Percentiles rank a stretch among this genome's conserved stretches.
Evolutionary conservation across 2,113 vertebrate genomes (phyloP).

Genomic region (Saccopteryx bilineata): DNA sequence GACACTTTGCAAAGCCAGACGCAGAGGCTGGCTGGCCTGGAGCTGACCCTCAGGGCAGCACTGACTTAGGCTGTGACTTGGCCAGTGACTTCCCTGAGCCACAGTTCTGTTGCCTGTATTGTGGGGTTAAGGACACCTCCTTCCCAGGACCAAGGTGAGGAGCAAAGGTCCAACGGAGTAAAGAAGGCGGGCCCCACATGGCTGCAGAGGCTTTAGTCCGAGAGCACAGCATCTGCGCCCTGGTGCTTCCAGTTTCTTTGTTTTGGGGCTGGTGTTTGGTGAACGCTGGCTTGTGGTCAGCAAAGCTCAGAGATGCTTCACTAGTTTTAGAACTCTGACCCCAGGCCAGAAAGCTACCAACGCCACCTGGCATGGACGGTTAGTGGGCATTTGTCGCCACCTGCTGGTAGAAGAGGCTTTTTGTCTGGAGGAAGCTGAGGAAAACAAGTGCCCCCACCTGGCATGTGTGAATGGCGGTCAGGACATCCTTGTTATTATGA

Average conservation of each 20-base stretch:
- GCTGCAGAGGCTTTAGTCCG: background rate
- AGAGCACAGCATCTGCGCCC: background rate
- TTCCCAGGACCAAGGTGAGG: background rate
- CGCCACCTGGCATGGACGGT: fast-evolving
- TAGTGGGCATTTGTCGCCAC: constrained; percentile 48
- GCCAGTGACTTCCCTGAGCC: background rate
- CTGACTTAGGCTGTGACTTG: fast-evolving
- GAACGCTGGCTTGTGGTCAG: fast-evolving
- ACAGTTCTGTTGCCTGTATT: fast-evolving
- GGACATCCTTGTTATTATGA: background rate
- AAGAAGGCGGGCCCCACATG: background rate
- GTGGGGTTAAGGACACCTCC: background rate
- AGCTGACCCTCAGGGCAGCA: background rate
- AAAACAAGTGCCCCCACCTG: background rate
- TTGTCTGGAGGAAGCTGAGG: background rate
- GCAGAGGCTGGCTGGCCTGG: background rate
- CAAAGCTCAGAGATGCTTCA: fast-evolving
- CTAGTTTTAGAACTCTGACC: background rate
- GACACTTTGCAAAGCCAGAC: fast-evolving
- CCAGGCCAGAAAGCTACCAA: fast-evolving
- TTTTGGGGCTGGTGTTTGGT: too few relatives aligned
- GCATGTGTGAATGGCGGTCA: background rate
- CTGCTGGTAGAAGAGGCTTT: constrained; percentile 15
- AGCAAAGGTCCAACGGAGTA: background rate
- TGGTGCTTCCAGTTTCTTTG: fast-evolving